Percentiles rank a stretch among this genome's conserved stretches.
Evolutionary conservation across 2,888 invertebrate species (phyloP).

Genomic region (Dolomedes plantarius): DNA sequence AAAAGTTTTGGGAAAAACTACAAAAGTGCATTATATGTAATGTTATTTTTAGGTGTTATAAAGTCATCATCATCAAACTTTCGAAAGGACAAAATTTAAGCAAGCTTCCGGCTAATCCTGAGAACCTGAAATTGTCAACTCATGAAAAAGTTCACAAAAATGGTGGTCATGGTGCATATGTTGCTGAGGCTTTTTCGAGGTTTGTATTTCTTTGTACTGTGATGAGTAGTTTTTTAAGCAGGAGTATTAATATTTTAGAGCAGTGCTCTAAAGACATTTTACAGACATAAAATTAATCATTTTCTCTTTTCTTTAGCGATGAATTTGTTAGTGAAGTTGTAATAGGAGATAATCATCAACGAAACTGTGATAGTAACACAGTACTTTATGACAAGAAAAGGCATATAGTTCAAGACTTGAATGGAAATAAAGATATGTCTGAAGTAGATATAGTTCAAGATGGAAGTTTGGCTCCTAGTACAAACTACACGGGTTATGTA

Average conservation of each 20-base stretch:
- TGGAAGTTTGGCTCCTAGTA: constrained; percentile 84
- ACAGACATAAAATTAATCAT: not conserved
- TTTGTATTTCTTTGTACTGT: constrained; percentile 75
- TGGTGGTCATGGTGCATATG: constrained; percentile 85
- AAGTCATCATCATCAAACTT: constrained; percentile 73
- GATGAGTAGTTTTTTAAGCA: no score
- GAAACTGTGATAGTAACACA: constrained; percentile 53
- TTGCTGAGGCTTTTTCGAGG: constrained; percentile 90
- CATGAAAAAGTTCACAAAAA: constrained; percentile 85
- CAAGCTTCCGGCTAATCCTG: constrained; percentile 69
- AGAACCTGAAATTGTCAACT: constrained; percentile 83
- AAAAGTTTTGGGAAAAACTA: no score
- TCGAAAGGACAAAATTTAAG: constrained; percentile 68
- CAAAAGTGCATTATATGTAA: no score
- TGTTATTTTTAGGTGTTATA: constrained; percentile 72
- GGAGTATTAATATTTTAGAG: no score
- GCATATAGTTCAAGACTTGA: constrained; percentile 29
- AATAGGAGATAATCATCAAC: constrained; percentile 65
- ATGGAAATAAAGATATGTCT: constrained; percentile 23
- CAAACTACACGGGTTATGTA: constrained; percentile 90
- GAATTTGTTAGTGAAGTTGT: constrained; percentile 71
- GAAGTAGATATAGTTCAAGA: constrained; percentile 78
- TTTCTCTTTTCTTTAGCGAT: constrained; percentile 41
- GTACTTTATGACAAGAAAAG: constrained; percentile 35
- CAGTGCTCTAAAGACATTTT: no score